phyloP scores from a whole-genome alignment of 2,113 vertebrate species.

The Delphinapterus leucas region DNA sequence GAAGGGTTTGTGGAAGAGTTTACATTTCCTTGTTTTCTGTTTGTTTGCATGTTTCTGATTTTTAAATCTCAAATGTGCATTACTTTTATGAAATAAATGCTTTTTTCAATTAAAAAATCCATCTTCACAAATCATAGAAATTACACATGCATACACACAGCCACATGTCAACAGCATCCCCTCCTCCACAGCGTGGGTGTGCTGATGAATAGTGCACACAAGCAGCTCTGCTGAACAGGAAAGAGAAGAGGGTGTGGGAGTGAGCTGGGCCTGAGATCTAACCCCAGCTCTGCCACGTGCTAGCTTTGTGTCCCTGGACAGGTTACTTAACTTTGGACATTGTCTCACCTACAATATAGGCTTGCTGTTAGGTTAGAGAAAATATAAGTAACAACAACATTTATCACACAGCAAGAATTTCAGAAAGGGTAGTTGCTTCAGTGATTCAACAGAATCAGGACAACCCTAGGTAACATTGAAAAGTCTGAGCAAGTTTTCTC shows the following conservation, averaged over 20 bases:
- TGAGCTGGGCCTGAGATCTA: neutral
- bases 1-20: neutral
- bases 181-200: neutral
- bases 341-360: neutral
- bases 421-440: neutral
- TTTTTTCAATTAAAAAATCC: neutral
- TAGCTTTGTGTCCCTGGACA: neutral
- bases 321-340: neutral
- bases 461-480: neutral
- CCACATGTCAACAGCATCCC: neutral
- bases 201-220: neutral
- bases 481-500: neutral
- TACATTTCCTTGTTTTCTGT: neutral
- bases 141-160: neutral
- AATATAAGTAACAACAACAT: neutral
- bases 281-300: neutral
- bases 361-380: neutral
- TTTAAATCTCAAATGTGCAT: neutral
- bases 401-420: neutral
- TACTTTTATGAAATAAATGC: neutral
- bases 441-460: neutral
- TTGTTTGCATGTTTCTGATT: neutral
- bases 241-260: neutral
- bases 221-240: neutral
- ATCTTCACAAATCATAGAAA: neutral